Evolutionary conservation across 2,797 vertebrate species (phyloP).

Genomic region (Centroberyx gerrardi): DNA sequence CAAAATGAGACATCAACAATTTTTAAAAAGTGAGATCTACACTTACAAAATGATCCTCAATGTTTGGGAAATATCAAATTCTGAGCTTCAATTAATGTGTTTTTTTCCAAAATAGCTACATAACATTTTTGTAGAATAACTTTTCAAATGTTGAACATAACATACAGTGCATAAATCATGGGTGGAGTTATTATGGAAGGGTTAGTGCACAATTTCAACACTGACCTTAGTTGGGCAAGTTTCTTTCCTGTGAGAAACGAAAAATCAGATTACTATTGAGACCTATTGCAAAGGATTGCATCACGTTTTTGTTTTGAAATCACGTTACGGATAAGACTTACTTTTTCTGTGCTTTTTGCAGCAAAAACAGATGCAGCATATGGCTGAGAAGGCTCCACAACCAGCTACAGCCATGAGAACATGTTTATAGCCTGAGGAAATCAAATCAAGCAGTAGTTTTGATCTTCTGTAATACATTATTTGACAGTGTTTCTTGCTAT

Average conservation of each 20-base stretch:
- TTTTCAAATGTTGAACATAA: not conserved
- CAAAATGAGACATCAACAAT: no score
- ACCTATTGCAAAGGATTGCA: constrained; percentile 23
- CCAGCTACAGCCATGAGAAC: constrained; percentile 67
- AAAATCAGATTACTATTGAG: constrained; percentile 14
- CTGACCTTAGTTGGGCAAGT: constrained; percentile 72
- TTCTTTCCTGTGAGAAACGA: constrained; percentile 72
- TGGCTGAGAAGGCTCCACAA: constrained; percentile 45
- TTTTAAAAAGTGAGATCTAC: not conserved
- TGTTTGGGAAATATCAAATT: not conserved
- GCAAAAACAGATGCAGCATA: constrained; percentile 72
- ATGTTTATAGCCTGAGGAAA: constrained; percentile 69
- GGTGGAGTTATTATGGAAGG: constrained; percentile 35
- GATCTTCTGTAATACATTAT: not conserved
- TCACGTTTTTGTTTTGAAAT: not conserved
- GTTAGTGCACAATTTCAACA: constrained; percentile 55
- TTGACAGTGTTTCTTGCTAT: not conserved
- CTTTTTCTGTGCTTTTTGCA: constrained; percentile 73
- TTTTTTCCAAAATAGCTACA: no score
- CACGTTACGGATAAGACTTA: constrained; percentile 49
- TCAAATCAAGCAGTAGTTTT: not conserved
- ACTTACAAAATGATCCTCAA: not conserved
- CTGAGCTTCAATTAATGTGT: no score
- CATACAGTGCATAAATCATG: not conserved
- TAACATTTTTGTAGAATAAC: not conserved